A percentile compares a stretch with the other conserved stretches of the same genome.
Evolutionary conservation across 2,113 vertebrate genomes (phyloP).

Genomic region (Salminus brasiliensis): DNA sequence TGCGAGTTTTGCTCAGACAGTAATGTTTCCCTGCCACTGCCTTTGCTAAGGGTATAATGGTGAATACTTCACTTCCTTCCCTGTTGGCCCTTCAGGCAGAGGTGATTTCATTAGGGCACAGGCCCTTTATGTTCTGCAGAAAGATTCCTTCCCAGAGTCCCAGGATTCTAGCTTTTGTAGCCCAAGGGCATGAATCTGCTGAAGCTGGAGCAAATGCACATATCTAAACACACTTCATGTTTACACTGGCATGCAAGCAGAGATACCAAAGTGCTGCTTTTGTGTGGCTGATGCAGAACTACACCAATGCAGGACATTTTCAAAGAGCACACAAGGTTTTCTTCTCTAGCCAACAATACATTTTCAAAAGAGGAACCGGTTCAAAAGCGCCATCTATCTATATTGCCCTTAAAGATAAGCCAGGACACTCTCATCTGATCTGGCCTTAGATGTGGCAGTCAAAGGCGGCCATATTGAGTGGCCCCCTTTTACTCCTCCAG

Average conservation of each 20-base stretch:
- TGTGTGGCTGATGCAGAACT: slow-evolving; percentile 47
- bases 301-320: slow-evolving; percentile 40
- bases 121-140: slow-evolving; percentile 7
- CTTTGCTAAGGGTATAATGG: background rate
- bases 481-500: slow-evolving; percentile 67
- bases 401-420: slow-evolving; percentile 57
- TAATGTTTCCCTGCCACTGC: background rate
- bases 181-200: slow-evolving; percentile 11
- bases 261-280: slow-evolving; percentile 35
- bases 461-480: slow-evolving; percentile 50
- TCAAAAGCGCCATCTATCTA: slow-evolving; percentile 50
- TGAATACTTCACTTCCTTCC: background rate
- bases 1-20: background rate
- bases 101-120: slow-evolving; percentile 7
- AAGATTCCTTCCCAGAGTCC: background rate
- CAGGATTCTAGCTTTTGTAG: slow-evolving; percentile 16
- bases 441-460: slow-evolving; percentile 50
- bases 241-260: slow-evolving; percentile 25
- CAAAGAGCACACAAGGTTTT: slow-evolving; percentile 52
- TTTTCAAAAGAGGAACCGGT: slow-evolving; percentile 40
- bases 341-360: slow-evolving; percentile 38
- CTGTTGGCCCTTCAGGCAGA: slow-evolving; percentile 11
- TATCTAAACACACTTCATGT: slow-evolving; percentile 1
- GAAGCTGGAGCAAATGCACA: background rate
- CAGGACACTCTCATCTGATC: slow-evolving; percentile 52